Evolutionary conservation across 1,140 invertebrate genomes (phyloP).

Genomic region (Pseudomyrmex sp.): DNA sequence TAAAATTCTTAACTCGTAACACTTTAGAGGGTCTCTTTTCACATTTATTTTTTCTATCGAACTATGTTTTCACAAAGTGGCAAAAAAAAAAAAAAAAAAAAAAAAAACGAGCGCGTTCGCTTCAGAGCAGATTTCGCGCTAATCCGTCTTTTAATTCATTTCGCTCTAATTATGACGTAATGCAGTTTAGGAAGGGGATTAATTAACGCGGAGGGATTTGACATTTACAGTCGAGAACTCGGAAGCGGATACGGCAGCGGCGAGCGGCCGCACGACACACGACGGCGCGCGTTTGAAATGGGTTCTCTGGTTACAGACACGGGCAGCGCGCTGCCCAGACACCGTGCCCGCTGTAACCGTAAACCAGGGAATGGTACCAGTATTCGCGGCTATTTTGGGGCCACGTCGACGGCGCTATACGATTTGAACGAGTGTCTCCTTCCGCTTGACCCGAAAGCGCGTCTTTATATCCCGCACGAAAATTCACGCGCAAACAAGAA

Average conservation of each 20-base stretch:
- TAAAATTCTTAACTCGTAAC: too few relatives aligned
- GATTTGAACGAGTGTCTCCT: slow-evolving; percentile 72
- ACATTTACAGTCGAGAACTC: slow-evolving; percentile 40
- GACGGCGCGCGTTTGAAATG: slow-evolving; percentile 41
- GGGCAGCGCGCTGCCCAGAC: slow-evolving; percentile 72
- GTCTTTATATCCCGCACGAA: slow-evolving; percentile 65
- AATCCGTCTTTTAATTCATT: not conserved
- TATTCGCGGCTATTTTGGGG: slow-evolving; percentile 74
- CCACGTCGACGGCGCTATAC: slow-evolving; percentile 66
- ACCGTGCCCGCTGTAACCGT: slow-evolving; percentile 74
- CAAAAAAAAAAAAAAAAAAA: too few relatives aligned
- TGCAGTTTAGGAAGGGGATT: slow-evolving; percentile 12
- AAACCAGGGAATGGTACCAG: slow-evolving; percentile 74
- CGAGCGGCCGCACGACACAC: slow-evolving; percentile 30
- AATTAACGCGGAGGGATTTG: slow-evolving; percentile 47
- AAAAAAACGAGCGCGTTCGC: not conserved
- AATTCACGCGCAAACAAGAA: not conserved
- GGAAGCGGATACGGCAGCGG: slow-evolving; percentile 54
- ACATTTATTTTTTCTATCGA: too few relatives aligned
- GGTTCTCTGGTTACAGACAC: slow-evolving; percentile 75
- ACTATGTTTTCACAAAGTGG: too few relatives aligned
- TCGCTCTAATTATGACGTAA: slow-evolving; percentile 27
- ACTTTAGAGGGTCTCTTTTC: too few relatives aligned
- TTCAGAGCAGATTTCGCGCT: not conserved
- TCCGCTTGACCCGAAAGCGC: slow-evolving; percentile 71